A percentile compares a stretch with the other conserved stretches of the same genome.
These are phyloP conservation scores for Apamea anceps DNA, from an alignment of 2,888 invertebrate species.

Conservation along the genomic window DNA sequence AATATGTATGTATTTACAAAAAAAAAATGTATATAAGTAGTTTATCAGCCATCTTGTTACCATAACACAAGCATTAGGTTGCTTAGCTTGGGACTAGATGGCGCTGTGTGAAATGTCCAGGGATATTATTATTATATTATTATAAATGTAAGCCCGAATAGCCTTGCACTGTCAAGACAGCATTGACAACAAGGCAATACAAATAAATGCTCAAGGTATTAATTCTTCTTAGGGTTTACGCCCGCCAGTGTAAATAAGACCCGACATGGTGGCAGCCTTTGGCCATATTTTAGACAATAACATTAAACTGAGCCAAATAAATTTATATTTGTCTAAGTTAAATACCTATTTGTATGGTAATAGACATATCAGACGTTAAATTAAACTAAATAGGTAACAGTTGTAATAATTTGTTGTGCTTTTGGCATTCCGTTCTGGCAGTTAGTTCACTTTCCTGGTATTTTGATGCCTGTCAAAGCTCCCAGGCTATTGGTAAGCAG, in stretches of 20 bases:
- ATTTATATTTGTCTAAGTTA: constrained; percentile 61
- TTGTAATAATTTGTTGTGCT: constrained; percentile 28
- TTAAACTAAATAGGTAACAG: constrained; percentile 37
- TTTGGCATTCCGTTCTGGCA: constrained; percentile 7
- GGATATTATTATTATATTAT: too few relatives aligned
- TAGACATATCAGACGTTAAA: constrained; percentile 52
- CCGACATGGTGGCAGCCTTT: constrained; percentile 37
- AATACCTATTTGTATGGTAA: constrained; percentile 64
- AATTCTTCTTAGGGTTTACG: constrained; percentile 45
- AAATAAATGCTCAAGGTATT: constrained; percentile 52
- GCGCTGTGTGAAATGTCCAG: too few relatives aligned
- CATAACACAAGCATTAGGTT: too few relatives aligned
- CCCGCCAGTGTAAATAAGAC: constrained; percentile 39
- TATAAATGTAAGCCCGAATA: constrained; percentile 12
- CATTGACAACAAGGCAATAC: constrained; percentile 22
- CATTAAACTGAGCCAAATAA: constrained; percentile 59
- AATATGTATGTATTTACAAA: too few relatives aligned
- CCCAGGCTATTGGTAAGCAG: background rate
- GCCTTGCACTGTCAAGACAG: constrained; percentile 19
- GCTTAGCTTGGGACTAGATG: too few relatives aligned
- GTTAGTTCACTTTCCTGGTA: constrained; percentile 28
- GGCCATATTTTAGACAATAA: constrained; percentile 60
- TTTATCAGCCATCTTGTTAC: too few relatives aligned
- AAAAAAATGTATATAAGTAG: too few relatives aligned
- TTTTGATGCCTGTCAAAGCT: background rate